Conservation (phyloP, 2,888 invertebrate species). For the Cheilosia pagana region DNA sequence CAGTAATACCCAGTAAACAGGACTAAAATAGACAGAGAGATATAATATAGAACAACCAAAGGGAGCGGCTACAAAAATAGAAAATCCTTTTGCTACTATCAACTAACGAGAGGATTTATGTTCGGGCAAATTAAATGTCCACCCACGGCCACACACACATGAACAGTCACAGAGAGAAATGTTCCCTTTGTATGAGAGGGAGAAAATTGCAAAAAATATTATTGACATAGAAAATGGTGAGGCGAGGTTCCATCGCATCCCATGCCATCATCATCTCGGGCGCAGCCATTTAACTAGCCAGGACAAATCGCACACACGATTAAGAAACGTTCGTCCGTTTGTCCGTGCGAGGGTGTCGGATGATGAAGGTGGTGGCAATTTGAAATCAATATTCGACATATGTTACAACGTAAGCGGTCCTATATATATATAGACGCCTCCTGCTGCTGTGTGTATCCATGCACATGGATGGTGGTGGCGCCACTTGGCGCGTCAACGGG, state of each 20-base stretch:
- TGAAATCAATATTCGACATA: slow-evolving; percentile 73
- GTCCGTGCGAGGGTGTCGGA: slow-evolving; percentile 10
- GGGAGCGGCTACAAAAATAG: slow-evolving; percentile 59
- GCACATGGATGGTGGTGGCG: slow-evolving; percentile 23
- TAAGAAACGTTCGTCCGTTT: slow-evolving; percentile 43
- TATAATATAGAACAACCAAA: not conserved
- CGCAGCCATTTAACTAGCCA: slow-evolving; percentile 27
- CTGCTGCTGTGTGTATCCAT: slow-evolving; percentile 11
- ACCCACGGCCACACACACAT: slow-evolving; percentile 56
- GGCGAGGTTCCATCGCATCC: slow-evolving; percentile 33
- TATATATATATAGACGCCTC: not conserved
- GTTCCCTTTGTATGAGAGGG: not conserved
- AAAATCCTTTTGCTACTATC: slow-evolving; percentile 68
- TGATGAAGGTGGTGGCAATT: slow-evolving; percentile 51
- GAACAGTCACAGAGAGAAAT: slow-evolving; percentile 2
- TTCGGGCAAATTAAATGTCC: slow-evolving; percentile 75
- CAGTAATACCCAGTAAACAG: slow-evolving; percentile 53
- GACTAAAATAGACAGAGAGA: slow-evolving; percentile 32
- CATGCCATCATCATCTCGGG: slow-evolving; percentile 19
- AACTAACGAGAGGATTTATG: slow-evolving; percentile 73
- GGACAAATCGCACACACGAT: slow-evolving; percentile 42
- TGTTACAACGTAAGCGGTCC: slow-evolving; percentile 54
- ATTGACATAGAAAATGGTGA: slow-evolving; percentile 69
- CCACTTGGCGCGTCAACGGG: slow-evolving; percentile 50
- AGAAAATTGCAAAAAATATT: slow-evolving; percentile 74